These are phyloP conservation scores for Hypena proboscidalis DNA, from an alignment of 2,888 invertebrate genomes.

Conservation along the genomic window DNA sequence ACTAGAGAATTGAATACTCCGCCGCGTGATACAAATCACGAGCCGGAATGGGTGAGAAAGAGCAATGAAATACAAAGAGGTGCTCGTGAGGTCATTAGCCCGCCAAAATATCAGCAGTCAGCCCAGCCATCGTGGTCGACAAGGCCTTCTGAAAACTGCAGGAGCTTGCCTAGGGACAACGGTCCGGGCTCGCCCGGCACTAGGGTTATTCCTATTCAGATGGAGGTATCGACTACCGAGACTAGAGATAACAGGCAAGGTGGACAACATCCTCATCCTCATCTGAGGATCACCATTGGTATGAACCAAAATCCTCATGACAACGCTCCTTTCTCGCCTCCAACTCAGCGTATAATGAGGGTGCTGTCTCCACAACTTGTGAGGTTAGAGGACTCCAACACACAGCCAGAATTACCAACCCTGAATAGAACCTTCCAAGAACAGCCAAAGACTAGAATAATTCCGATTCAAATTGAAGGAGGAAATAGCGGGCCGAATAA, in stretches of 20 bases:
- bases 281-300: constrained; percentile 77
- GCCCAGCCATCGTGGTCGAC: constrained; percentile 79
- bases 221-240: constrained; percentile 83
- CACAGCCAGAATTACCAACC: constrained; percentile 70
- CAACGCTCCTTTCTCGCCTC: constrained; percentile 68
- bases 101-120: constrained; percentile 74
- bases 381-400: constrained; percentile 69
- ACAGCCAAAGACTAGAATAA: constrained; percentile 83
- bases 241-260: constrained; percentile 62
- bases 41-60: constrained; percentile 79
- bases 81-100: constrained; percentile 72
- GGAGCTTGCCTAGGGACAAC: constrained; percentile 72
- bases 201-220: constrained; percentile 88
- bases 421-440: constrained; percentile 70
- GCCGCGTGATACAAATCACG: constrained; percentile 68
- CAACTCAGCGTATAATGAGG: constrained; percentile 83
- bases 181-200: constrained; percentile 62
- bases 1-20: constrained; percentile 74
- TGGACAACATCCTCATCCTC: constrained; percentile 65
- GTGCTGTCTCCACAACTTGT: constrained; percentile 82
- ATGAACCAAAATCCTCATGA: constrained; percentile 68
- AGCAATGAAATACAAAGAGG: constrained; percentile 74
- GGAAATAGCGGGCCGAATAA: constrained; percentile 70
- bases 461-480: constrained; percentile 87
- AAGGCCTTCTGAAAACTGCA: constrained; percentile 75